Conservation (phyloP, 2,888 invertebrate genomes). For the Isotomurus palustris region DNA sequence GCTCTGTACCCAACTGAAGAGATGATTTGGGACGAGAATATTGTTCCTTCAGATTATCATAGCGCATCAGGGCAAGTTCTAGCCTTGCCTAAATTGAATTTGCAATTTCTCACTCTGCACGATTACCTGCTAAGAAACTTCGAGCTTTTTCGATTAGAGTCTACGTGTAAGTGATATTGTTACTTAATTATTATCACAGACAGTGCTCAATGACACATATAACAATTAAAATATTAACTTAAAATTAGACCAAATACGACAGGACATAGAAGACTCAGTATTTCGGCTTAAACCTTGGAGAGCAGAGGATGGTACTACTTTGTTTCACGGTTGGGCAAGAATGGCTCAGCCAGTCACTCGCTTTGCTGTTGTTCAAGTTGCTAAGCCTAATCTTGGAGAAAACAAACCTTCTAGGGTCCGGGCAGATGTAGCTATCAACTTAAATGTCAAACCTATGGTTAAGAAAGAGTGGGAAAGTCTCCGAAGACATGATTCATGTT, state of each 20-base stretch:
- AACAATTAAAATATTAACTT: neutral
- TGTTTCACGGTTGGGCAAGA: conserved; percentile 97
- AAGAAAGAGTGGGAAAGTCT: conserved; percentile 96
- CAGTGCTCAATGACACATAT: neutral
- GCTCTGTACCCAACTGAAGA: conserved; percentile 97
- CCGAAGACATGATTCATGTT: conserved; percentile 96
- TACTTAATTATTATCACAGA: neutral
- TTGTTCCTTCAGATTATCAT: conserved; percentile 96
- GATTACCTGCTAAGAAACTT: conserved; percentile 97
- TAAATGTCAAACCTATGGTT: conserved; percentile 84
- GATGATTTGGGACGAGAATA: conserved; percentile 98
- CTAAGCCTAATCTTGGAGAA: conserved; percentile 86
- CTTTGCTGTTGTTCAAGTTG: conserved; percentile 92
- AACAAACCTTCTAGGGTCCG: conserved; percentile 91
- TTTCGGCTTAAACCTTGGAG: conserved; percentile 91
- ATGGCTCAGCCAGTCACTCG: conserved; percentile 94
- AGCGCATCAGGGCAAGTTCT: conserved; percentile 86
- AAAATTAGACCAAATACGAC: conserved; percentile 91
- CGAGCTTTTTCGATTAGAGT: conserved; percentile 93
- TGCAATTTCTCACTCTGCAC: conserved; percentile 96
- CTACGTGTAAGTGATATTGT: conserved; percentile 71
- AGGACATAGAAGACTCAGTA: conserved; percentile 96
- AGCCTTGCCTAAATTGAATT: conserved; percentile 92
- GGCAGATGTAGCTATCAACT: conserved; percentile 88
- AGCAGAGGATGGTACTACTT: conserved; percentile 76